Evolutionary conservation across 2,797 vertebrate genomes (phyloP), one percentile per base, ranked within the genome.

Genomic region (Darevskia nairensis): DNA sequence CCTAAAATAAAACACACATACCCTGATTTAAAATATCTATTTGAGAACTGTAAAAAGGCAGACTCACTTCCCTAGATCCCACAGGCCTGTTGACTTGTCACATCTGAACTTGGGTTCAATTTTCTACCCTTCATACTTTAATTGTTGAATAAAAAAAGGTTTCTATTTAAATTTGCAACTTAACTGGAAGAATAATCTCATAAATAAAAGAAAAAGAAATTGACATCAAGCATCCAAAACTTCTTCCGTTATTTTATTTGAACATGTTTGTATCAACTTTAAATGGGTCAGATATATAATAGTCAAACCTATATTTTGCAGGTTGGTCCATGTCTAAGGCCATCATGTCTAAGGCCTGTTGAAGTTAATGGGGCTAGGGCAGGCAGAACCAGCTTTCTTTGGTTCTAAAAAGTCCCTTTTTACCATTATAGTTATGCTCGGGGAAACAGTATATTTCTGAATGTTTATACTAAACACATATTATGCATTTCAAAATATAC

Each of bases 1-100:
- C 97, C 99, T 99, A 91, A 93, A 92, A 90, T 82, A 93, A 94
- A 80, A 95, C 15, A 92, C 86, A 85, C 86, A 17, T 85, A 69
- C 5, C 32, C 21, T 66, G 50, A 80, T 71, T 74, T 41, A 75
- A 76, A 41, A n/a, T 10, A 69, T 27, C 64, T 35, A 10, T 69
- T 50, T 23, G 41, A 8, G n/a, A 85, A 85, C 44, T 64, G 61
- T 27, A 35, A 13, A 19, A 85, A 59, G n/a, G n/a, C 44, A 74
- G 7, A 25, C 11, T 39, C n/a, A 25, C 59, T 55, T 64, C 19
- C 21, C 61, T 76, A 46, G 41, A 82, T 76, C 46, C 6, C 80
- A 77, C 9, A 46, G 41, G 74, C 66, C 32, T 78, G 11, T 6
- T 29, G 66, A 85, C 55, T 29, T 27, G 39, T 66, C 35, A 82